Evolutionary conservation across 2,888 invertebrate genomes (phyloP).

Genomic region (Zhuqinia jingwanae): DNA sequence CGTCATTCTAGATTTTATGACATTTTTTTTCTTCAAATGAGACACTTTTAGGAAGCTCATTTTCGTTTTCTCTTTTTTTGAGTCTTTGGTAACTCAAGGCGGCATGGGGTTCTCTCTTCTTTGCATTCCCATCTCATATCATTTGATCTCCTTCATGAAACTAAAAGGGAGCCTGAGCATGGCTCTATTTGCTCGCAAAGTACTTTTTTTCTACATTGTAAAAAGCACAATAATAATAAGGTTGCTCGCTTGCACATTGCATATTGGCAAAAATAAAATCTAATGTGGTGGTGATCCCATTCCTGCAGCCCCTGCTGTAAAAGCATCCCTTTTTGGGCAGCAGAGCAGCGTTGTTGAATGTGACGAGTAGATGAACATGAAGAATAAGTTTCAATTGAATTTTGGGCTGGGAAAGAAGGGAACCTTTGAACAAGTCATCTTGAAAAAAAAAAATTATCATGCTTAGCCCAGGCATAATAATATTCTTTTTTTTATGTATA

Average conservation of each 20-base stretch:
- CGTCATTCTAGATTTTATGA: constrained; percentile 57
- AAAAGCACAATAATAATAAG: too few species aligned
- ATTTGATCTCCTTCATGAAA: not conserved
- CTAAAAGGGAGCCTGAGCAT: not conserved
- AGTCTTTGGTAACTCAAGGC: not conserved
- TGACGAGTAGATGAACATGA: constrained; percentile 22
- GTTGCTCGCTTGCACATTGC: constrained; percentile 3
- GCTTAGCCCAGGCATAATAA: not conserved
- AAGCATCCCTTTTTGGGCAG: constrained; percentile 58
- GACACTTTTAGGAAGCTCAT: constrained; percentile 53
- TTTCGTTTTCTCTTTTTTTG: not conserved
- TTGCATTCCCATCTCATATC: not conserved
- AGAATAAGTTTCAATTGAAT: not conserved
- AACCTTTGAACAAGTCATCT: constrained; percentile 42
- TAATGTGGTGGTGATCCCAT: constrained; percentile 10
- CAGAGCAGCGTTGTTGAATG: too few species aligned
- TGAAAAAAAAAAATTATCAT: not conserved
- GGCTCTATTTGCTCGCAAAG: not conserved
- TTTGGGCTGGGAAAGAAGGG: constrained; percentile 38
- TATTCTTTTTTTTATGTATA: constrained; percentile 14
- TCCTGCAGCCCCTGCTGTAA: not conserved
- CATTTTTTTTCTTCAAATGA: constrained; percentile 52
- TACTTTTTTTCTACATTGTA: not conserved
- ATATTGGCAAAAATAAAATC: constrained; percentile 59
- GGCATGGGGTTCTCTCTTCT: not conserved